Conservation (phyloP, 2,797 vertebrate species). For the Benthosema pterotum region DNA sequence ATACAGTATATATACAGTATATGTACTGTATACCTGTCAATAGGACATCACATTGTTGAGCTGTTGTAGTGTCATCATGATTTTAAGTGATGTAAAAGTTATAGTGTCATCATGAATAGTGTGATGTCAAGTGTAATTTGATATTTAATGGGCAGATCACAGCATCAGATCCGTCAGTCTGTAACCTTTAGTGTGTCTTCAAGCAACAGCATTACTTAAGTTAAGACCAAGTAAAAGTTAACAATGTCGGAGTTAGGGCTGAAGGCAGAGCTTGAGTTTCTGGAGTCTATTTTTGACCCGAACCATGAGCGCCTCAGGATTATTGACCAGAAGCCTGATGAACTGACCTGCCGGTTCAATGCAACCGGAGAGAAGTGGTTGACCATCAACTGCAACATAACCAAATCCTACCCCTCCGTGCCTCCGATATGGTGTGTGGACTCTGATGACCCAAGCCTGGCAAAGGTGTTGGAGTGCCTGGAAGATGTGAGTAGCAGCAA, state of each 20-base stretch:
- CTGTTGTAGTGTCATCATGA: no score
- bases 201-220: no score
- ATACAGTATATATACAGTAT: no score
- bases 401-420: conserved; percentile 92
- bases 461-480: conserved; percentile 92
- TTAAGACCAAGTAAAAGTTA: no score
- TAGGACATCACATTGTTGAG: no score
- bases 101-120: no score
- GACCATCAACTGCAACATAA: conserved; percentile 94
- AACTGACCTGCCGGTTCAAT: conserved; percentile 93
- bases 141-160: no score
- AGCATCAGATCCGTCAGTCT: no score
- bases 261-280: conserved; percentile 96
- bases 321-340: conserved; percentile 94
- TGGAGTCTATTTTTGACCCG: conserved; percentile 95
- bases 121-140: no score
- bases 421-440: conserved; percentile 99
- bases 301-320: conserved; percentile 96
- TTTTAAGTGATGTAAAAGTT: no score
- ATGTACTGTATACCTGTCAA: no score
- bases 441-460: conserved; percentile 97
- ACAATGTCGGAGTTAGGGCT: conserved; percentile 98
- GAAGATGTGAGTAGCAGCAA: conserved; percentile 95
- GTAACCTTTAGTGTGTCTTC: no score
- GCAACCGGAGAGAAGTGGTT: conserved; percentile 87